These are phyloP conservation scores for Odiellus spinosus DNA, from an alignment of 2,888 invertebrate genomes.

Conservation along the genomic window DNA sequence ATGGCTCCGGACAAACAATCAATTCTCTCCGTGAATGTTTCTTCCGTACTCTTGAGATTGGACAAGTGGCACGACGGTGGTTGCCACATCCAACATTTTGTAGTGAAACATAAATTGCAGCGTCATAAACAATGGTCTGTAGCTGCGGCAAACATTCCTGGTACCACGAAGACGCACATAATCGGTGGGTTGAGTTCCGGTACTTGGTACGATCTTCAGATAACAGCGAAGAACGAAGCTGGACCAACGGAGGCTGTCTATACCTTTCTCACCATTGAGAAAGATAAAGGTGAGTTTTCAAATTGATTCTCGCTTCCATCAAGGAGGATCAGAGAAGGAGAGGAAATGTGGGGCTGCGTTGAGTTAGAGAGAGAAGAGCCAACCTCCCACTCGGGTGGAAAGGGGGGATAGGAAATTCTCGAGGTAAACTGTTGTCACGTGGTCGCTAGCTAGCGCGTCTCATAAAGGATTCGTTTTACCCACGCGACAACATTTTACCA, in stretches of 20 bases:
- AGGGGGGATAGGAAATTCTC: too few species aligned
- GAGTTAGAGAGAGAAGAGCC: too few species aligned
- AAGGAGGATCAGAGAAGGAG: too few species aligned
- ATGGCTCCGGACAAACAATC: slow-evolving; percentile 76
- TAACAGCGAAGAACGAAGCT: slow-evolving; percentile 31
- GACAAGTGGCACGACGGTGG: slow-evolving; percentile 60
- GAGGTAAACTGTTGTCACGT: too few species aligned
- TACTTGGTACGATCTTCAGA: slow-evolving; percentile 30
- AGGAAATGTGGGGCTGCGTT: too few species aligned
- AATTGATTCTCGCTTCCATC: too few species aligned
- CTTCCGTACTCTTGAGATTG: slow-evolving; percentile 76
- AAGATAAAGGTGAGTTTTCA: too few species aligned
- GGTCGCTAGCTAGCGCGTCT: too few species aligned
- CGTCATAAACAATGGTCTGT: slow-evolving; percentile 52
- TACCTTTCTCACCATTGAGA: slow-evolving; percentile 25
- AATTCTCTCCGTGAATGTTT: slow-evolving; percentile 82
- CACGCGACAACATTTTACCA: too few species aligned
- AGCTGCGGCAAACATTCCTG: slow-evolving; percentile 11
- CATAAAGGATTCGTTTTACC: too few species aligned
- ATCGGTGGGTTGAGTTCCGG: slow-evolving; percentile 26
- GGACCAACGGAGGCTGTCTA: slow-evolving; percentile 30
- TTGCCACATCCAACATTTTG: slow-evolving; percentile 28
- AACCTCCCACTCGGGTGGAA: too few species aligned
- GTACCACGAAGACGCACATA: slow-evolving; percentile 15
- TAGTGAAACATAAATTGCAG: slow-evolving; percentile 24